Evolutionary conservation across 2,797 vertebrate species (phyloP).

Genomic region (Ctenosaura bakeri): DNA sequence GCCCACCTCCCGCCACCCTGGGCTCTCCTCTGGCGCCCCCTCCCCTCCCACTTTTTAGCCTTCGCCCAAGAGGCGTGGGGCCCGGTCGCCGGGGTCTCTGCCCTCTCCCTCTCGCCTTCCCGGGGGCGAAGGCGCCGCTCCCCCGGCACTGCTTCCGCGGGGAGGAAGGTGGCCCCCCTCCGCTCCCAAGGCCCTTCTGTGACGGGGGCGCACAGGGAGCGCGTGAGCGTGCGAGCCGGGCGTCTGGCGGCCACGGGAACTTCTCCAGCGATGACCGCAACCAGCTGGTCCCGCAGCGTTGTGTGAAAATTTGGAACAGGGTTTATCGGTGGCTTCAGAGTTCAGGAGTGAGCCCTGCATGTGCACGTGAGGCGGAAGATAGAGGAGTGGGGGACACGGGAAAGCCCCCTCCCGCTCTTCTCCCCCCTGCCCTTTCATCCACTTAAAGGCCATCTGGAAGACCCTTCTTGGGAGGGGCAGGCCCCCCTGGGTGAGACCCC

Average conservation of each 20-base stretch:
- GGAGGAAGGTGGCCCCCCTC: background rate
- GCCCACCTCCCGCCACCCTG: no score
- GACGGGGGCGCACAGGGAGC: background rate
- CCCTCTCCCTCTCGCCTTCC: no score
- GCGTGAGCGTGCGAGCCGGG: background rate
- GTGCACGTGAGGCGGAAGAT: no score
- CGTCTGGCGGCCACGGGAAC: background rate
- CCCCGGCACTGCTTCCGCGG: no score
- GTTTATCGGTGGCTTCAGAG: background rate
- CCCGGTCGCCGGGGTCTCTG: no score
- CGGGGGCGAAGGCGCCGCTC: background rate
- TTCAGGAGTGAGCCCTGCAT: no score
- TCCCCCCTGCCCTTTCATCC: no score
- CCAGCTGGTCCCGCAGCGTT: background rate
- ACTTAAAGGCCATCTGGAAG: background rate
- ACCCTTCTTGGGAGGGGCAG: no score
- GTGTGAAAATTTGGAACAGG: background rate
- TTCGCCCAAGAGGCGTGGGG: background rate
- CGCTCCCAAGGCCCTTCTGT: background rate
- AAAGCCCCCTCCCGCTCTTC: no score
- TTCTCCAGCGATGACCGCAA: background rate
- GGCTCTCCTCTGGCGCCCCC: no score
- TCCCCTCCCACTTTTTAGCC: background rate
- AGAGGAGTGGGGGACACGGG: no score
- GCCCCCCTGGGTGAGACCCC: background rate